Evolutionary conservation across 2,797 vertebrate genomes (phyloP).

Genomic region (Pempheris klunzingeri): DNA sequence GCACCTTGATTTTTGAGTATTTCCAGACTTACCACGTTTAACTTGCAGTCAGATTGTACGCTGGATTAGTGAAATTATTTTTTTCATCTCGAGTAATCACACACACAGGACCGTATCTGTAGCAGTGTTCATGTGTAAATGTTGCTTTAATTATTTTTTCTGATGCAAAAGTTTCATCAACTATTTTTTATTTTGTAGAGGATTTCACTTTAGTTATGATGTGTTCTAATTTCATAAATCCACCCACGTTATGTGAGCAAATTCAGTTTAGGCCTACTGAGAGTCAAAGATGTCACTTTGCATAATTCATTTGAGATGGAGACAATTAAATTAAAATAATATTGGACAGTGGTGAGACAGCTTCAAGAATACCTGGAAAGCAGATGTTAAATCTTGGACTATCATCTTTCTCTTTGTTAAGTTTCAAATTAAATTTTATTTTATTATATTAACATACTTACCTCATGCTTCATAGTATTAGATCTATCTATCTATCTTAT

Average conservation of each 20-base stretch:
- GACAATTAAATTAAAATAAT: neutral
- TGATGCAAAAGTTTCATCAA: neutral
- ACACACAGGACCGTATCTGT: neutral
- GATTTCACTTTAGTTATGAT: neutral
- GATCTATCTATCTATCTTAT: no score
- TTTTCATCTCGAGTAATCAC: constrained; percentile 18
- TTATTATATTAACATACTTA: neutral
- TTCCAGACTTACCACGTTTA: constrained; percentile 26
- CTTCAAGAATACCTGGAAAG: neutral
- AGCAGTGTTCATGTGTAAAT: neutral
- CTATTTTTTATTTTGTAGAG: neutral
- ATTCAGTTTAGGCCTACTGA: neutral
- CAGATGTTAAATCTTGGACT: neutral
- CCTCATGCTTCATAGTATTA: constrained; percentile 4
- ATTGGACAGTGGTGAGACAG: neutral
- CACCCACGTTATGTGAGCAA: neutral
- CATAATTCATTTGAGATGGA: neutral
- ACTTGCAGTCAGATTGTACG: constrained; percentile 6
- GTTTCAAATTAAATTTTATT: neutral
- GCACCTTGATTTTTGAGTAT: constrained; percentile 41
- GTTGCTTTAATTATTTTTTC: neutral
- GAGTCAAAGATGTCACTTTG: neutral
- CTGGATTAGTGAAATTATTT: constrained; percentile 37
- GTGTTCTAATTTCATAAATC: neutral
- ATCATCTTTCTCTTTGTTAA: neutral